Evolutionary conservation across 2,888 invertebrate species (phyloP), one percentile per base, ranked within the genome.

Genomic region (Choristoneura rosaceana): DNA sequence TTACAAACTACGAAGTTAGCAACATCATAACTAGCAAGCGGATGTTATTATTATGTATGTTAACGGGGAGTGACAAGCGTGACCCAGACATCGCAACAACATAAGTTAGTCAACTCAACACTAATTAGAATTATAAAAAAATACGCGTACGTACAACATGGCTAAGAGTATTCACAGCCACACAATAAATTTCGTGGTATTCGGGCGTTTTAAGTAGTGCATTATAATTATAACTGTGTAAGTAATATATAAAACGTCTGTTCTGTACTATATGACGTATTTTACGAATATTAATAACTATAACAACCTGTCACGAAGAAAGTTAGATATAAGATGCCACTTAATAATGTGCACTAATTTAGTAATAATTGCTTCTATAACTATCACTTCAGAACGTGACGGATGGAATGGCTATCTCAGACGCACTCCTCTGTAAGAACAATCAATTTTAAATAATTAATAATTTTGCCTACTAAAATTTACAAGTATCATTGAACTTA

Each of bases 91-190:
- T 25, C 12, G 55, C 55, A 55, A 55, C 3, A 55, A 55, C 25
- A 55, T 55, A 55, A 25, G 25, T 55, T 25, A 55, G 10, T 55
- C 55, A 55, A 25, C 55, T 25, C 25, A 55, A 55, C 25, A 55
- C 52, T 52, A 47, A 47, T 47, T 47, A 52, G 15, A 52, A 52
- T 52, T 52, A 52, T 17, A 8, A 17, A 17, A 52, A 52, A 52
- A 17, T 52, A 17, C 52, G 52, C 52, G 2, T 15, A 15, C 17
- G 55, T 55, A 55, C 25, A 25, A 25, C 25, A 55, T 55, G 55
- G 55, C 55, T 55, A 55, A 55, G 55, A 55, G 25, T 55, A 55
- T 55, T 55, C 55, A 55, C 55, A 55, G 55, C 55, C 55, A 55
- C 25, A 55, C 25, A 55, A 12, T 55, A 55, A 55, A 25, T 55